phyloP scores from a whole-genome alignment of 1,140 invertebrate genomes.

The Aphaenogaster ashmeadi region DNA sequence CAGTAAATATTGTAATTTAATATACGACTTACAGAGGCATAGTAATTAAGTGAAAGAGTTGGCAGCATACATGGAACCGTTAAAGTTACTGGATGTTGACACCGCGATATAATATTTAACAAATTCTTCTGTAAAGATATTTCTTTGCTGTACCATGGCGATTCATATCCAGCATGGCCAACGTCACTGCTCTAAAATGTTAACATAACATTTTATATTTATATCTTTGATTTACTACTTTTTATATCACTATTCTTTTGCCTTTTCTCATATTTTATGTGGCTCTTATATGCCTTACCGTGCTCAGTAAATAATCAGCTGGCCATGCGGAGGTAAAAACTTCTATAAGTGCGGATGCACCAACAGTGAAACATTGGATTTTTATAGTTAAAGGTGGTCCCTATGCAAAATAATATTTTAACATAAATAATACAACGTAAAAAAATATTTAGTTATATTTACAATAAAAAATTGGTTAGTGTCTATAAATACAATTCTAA shows the following conservation, averaged over 20 bases:
- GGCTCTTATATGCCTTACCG: slow-evolving; percentile 43
- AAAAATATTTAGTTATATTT: neutral
- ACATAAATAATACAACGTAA: neutral
- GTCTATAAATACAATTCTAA: neutral
- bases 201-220: neutral
- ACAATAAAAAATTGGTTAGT: neutral
- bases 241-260: neutral
- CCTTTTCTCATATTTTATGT: neutral
- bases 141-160: slow-evolving; percentile 62
- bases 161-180: slow-evolving; percentile 53
- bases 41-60: slow-evolving; percentile 71
- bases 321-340: slow-evolving; percentile 77
- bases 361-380: slow-evolving; percentile 61
- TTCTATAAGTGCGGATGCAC: slow-evolving; percentile 54
- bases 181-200: slow-evolving; percentile 52
- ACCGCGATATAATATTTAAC: slow-evolving; percentile 51
- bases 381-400: slow-evolving; percentile 65
- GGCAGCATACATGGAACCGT: slow-evolving; percentile 66
- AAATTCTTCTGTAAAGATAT: slow-evolving; percentile 27
- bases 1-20: neutral
- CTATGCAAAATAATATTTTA: slow-evolving; percentile 33
- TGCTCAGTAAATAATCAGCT: slow-evolving; percentile 74
- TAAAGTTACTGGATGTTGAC: slow-evolving; percentile 60
- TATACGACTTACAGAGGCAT: slow-evolving; percentile 61
- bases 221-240: slow-evolving; percentile 40